Evolutionary conservation across 2,888 invertebrate genomes (phyloP).

Genomic region (Salpingus planirostris): DNA sequence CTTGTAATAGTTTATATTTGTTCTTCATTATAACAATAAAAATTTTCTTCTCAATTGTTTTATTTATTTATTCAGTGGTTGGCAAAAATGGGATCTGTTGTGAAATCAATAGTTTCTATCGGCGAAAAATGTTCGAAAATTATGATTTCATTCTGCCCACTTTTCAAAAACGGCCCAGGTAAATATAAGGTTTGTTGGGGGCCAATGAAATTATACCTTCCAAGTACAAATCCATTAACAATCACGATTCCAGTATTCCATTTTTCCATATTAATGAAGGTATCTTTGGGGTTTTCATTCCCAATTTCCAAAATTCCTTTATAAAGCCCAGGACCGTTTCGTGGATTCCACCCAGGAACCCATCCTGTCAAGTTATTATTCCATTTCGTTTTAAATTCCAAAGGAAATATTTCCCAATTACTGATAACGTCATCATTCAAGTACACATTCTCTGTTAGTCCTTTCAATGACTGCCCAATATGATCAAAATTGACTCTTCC

Average conservation of each 20-base stretch:
- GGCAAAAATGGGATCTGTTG: conserved; percentile 5
- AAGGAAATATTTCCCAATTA: conserved; percentile 40
- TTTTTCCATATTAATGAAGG: conserved; percentile 61
- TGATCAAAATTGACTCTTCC: conserved; percentile 60
- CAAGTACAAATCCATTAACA: conserved; percentile 75
- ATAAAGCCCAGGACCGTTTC: conserved; percentile 45
- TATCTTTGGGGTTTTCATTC: conserved; percentile 48
- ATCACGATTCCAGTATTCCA: conserved; percentile 80
- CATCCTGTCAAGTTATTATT: conserved; percentile 22
- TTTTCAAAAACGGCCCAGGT: conserved; percentile 60
- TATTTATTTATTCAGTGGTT: too few species aligned
- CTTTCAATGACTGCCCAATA: conserved; percentile 38
- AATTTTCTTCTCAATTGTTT: too few species aligned
- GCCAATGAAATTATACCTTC: conserved; percentile 74
- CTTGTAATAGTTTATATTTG: too few species aligned
- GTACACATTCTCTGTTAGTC: conserved; percentile 37
- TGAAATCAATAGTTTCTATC: conserved; percentile 3
- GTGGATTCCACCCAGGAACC: conserved; percentile 41
- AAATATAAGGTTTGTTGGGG: conserved; percentile 76
- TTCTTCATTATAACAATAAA: too few species aligned
- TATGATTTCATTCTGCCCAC: conserved; percentile 37
- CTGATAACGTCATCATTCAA: conserved; percentile 34
- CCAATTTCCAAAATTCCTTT: conserved; percentile 41
- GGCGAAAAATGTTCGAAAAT: conserved; percentile 31
- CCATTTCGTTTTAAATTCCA: conserved; percentile 43